These are phyloP conservation scores for Gadus macrocephalus DNA, from an alignment of 2,113 vertebrate genomes.

Conservation along the genomic window DNA sequence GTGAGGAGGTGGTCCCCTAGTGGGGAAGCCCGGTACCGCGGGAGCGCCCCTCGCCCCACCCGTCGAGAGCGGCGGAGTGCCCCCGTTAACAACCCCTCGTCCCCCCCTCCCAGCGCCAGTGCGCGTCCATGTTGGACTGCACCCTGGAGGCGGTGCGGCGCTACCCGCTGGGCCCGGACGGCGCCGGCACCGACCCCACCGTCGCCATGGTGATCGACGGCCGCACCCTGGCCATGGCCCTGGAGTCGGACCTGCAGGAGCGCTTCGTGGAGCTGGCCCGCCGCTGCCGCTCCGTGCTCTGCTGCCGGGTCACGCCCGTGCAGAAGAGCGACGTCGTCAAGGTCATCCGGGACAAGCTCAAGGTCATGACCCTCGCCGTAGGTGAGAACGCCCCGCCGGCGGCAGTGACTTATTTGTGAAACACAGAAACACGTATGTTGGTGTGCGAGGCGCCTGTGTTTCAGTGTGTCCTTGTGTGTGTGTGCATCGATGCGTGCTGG, in stretches of 20 bases:
- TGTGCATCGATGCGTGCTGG: not conserved
- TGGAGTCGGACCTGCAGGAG: constrained; percentile 78
- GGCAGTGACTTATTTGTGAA: no score
- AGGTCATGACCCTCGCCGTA: constrained; percentile 86
- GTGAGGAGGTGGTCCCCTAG: no score
- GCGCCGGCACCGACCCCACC: constrained; percentile 23
- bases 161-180: constrained; percentile 36
- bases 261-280: constrained; percentile 77
- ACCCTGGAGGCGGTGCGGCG: constrained; percentile 81
- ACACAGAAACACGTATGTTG: not conserved
- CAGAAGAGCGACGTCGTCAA: constrained; percentile 89
- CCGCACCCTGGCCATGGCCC: constrained; percentile 69
- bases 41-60: no score
- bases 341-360: constrained; percentile 75
- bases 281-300: constrained; percentile 80
- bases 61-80: no score
- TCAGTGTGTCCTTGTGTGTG: no score
- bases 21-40: no score
- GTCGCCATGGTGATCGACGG: constrained; percentile 86
- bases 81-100: not conserved
- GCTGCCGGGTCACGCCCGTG: constrained; percentile 84
- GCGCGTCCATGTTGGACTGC: constrained; percentile 80
- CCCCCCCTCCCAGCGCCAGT: constrained; percentile 72
- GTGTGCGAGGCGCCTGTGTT: not conserved
- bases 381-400: constrained; percentile 47